These are phyloP conservation scores for Melanotaenia parkinsoni DNA, from an alignment of 2,797 vertebrate genomes.

Conservation along the genomic window DNA sequence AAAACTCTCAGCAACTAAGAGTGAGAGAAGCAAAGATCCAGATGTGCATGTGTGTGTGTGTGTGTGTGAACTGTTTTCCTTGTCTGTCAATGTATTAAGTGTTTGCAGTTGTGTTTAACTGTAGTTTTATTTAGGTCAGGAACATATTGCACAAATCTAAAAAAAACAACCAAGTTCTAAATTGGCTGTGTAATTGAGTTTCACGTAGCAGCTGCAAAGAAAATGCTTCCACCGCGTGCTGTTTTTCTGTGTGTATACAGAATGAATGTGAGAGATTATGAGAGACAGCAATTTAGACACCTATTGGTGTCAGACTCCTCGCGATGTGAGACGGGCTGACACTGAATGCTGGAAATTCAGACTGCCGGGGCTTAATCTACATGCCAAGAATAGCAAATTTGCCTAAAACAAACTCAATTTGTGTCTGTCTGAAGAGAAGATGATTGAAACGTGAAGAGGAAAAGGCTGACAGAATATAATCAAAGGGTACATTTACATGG, in stretches of 20 bases:
- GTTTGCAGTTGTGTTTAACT: slow-evolving; percentile 53
- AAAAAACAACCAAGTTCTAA: slow-evolving; percentile 58
- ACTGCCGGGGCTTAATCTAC: slow-evolving; percentile 36
- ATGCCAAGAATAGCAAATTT: slow-evolving; percentile 54
- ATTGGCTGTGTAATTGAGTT: slow-evolving; percentile 78
- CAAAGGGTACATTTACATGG: neutral
- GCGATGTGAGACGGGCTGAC: slow-evolving; percentile 55
- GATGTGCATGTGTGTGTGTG: slow-evolving; percentile 46
- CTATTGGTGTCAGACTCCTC: slow-evolving; percentile 47
- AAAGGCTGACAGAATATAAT: slow-evolving; percentile 6
- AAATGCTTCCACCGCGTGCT: slow-evolving; percentile 40
- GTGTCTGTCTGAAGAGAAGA: slow-evolving; percentile 18
- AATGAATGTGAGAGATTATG: neutral
- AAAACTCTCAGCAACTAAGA: slow-evolving; percentile 69
- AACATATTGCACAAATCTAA: slow-evolving; percentile 60
- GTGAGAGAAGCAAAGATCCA: slow-evolving; percentile 60
- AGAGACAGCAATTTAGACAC: slow-evolving; percentile 27
- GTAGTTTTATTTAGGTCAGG: slow-evolving; percentile 55
- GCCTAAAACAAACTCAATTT: slow-evolving; percentile 46
- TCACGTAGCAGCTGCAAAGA: slow-evolving; percentile 65
- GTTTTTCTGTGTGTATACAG: neutral
- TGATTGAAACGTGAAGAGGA: slow-evolving; percentile 4
- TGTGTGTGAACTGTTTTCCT: slow-evolving; percentile 21
- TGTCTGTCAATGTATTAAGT: slow-evolving; percentile 51
- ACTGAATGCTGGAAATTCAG: slow-evolving; percentile 49